A percentile compares a stretch with the other conserved stretches of the same genome.
phyloP scores from a whole-genome alignment of 2,888 invertebrate genomes.

The Pristionchus mayeri region DNA sequence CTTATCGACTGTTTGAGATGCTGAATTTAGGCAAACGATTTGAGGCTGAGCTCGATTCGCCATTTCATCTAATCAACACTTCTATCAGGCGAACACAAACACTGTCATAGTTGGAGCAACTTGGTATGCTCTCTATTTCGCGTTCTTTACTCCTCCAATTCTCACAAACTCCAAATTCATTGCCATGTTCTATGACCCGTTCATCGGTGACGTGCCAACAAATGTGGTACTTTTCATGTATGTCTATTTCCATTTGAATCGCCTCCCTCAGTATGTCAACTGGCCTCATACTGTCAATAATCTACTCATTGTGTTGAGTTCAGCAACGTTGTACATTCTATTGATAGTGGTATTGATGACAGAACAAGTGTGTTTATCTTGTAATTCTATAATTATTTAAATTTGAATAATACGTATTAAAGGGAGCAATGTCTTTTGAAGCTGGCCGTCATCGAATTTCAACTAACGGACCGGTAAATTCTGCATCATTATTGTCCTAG shows the following conservation, averaged over 20 bases:
- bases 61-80: too few species aligned
- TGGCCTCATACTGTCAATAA: neutral
- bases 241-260: neutral
- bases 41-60: neutral
- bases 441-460: neutral
- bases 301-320: neutral
- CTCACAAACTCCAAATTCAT: conserved; percentile 4
- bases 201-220: neutral
- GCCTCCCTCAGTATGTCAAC: neutral
- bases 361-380: neutral
- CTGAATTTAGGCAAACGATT: neutral
- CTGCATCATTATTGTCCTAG: neutral
- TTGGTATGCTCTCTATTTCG: neutral
- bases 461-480: neutral
- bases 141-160: neutral
- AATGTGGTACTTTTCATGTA: neutral
- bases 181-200: conserved; percentile 3
- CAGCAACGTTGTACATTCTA: neutral
- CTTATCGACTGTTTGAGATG: neutral
- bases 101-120: neutral
- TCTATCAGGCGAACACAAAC: neutral
- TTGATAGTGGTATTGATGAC: neutral
- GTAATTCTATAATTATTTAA: too few species aligned
- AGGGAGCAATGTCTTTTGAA: neutral
- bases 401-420: neutral